Evolutionary conservation across 1,140 invertebrate genomes (phyloP).

Genomic region (Neodiprion fabricii): DNA sequence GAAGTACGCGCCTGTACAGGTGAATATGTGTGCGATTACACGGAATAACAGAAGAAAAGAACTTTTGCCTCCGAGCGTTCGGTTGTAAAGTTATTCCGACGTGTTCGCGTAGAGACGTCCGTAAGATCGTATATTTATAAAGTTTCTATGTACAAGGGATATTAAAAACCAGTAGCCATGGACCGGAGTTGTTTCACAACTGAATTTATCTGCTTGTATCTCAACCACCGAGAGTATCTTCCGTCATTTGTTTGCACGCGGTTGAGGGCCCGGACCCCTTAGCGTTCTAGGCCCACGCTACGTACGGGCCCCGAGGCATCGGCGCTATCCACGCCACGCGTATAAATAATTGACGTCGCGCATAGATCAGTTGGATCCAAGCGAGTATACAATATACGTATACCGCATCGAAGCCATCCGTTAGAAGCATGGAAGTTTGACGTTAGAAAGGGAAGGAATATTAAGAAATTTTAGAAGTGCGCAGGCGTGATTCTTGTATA

Average conservation of each 20-base stretch:
- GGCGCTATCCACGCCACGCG: slow-evolving; percentile 11
- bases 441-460: slow-evolving; percentile 8
- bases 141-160: slow-evolving; percentile 3
- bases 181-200: not conserved
- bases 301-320: not conserved
- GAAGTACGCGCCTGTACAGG: not conserved
- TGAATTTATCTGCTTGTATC: not conserved
- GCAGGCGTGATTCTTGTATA: not conserved
- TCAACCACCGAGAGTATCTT: not conserved
- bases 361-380: not conserved
- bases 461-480: not conserved
- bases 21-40: not conserved
- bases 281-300: not conserved
- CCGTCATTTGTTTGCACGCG: slow-evolving; percentile 3
- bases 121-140: not conserved
- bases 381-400: not conserved
- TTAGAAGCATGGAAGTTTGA: not conserved
- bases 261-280: not conserved
- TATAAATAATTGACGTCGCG: slow-evolving; percentile 29
- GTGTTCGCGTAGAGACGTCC: too few species aligned
- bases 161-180: not conserved
- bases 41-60: not conserved
- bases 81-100: too few species aligned
- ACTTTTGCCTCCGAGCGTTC: not conserved
- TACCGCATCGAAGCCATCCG: not conserved